Conservation (phyloP, 2,888 invertebrate species). For the Cetonia aurata region DNA sequence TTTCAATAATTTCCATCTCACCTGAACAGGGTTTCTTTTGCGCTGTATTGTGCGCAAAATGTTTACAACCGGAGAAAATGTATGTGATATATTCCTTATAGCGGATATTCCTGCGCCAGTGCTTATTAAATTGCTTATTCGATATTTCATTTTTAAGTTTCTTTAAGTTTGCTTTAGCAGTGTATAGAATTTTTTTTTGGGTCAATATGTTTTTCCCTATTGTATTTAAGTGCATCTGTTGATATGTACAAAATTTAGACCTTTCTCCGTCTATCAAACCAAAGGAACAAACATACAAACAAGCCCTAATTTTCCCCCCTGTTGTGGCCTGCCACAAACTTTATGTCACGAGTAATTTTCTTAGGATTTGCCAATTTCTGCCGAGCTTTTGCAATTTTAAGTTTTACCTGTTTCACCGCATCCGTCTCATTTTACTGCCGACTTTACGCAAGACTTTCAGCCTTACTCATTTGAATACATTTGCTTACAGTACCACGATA, state of each 20-base stretch:
- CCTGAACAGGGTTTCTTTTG: too few relatives aligned
- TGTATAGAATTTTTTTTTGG: too few relatives aligned
- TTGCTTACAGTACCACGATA: neutral
- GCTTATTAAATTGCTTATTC: too few relatives aligned
- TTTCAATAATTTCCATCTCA: too few relatives aligned
- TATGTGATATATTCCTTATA: too few relatives aligned
- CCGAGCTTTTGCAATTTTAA: constrained; percentile 6
- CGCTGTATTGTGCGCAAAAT: too few relatives aligned
- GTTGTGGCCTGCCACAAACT: constrained; percentile 2
- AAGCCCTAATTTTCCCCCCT: neutral
- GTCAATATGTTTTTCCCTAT: too few relatives aligned
- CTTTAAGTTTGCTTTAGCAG: too few relatives aligned
- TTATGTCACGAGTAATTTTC: neutral
- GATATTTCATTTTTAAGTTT: too few relatives aligned
- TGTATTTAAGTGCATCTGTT: too few relatives aligned
- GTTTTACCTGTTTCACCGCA: constrained; percentile 11
- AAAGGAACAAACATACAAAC: neutral
- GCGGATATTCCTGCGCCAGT: too few relatives aligned
- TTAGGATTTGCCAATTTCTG: constrained; percentile 6
- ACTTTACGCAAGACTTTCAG: neutral
- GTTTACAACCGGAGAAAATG: too few relatives aligned
- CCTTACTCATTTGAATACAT: constrained; percentile 10
- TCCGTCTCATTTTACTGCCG: constrained; percentile 7
- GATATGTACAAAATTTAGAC: neutral
- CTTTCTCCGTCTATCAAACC: neutral